A percentile compares a stretch with the other conserved stretches of the same genome.
Conservation (phyloP, 2,888 invertebrate genomes). For the Serripes groenlandicus region DNA sequence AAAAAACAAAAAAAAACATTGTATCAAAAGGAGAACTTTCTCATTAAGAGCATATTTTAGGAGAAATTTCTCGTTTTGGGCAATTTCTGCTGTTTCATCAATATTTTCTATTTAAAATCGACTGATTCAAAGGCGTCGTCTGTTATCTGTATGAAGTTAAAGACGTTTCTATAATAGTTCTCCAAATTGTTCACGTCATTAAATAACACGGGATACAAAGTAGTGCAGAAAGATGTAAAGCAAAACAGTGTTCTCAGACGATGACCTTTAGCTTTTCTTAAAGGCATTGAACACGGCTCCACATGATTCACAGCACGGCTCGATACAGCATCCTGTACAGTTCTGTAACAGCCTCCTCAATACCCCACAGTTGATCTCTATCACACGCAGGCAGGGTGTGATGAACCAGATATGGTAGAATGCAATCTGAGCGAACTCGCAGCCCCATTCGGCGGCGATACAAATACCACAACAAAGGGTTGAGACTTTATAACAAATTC, state of each 20-base stretch:
- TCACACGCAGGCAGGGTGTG: slow-evolving; percentile 89
- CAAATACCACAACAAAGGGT: slow-evolving; percentile 89
- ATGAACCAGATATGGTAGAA: slow-evolving; percentile 91
- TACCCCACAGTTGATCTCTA: slow-evolving; percentile 88
- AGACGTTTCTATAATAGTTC: too few relatives aligned
- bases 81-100: neutral
- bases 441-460: slow-evolving; percentile 89
- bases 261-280: slow-evolving; percentile 62
- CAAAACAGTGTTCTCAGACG: too few relatives aligned
- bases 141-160: too few relatives aligned
- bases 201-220: too few relatives aligned
- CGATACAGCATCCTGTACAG: slow-evolving; percentile 87
- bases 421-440: slow-evolving; percentile 87
- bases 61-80: neutral
- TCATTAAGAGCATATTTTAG: neutral
- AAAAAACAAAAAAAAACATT: too few relatives aligned
- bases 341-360: slow-evolving; percentile 85
- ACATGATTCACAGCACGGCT: slow-evolving; percentile 75
- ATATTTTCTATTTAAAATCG: neutral
- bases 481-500: slow-evolving; percentile 90
- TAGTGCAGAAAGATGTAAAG: too few relatives aligned
- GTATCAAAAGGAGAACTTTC: neutral
- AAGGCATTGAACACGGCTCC: slow-evolving; percentile 72
- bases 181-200: too few relatives aligned
- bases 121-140: too few relatives aligned